Evolutionary conservation across 2,888 invertebrate genomes (phyloP).

Genomic region (Nomada flava): DNA sequence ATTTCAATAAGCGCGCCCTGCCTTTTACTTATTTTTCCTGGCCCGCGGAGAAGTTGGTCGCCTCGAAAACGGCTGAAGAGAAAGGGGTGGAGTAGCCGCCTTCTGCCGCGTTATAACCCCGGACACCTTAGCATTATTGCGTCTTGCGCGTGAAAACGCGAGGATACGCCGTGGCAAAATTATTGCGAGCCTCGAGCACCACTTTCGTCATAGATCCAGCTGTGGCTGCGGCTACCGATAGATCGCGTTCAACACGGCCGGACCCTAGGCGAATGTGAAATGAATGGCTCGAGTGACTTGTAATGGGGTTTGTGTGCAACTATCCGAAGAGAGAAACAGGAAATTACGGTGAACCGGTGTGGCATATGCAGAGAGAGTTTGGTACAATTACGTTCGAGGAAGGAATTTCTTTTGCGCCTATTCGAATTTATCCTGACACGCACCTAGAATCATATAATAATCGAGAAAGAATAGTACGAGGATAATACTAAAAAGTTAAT

Average conservation of each 20-base stretch:
- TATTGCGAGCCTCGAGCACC: constrained; percentile 38
- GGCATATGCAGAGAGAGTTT: neutral
- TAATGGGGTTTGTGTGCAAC: neutral
- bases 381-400: no score
- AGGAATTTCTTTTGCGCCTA: no score
- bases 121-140: constrained; percentile 79
- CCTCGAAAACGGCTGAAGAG: constrained; percentile 5
- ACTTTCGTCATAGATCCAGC: constrained; percentile 49
- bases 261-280: constrained; percentile 5
- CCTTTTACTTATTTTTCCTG: constrained; percentile 66
- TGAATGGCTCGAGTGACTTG: neutral
- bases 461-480: no score
- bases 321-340: neutral
- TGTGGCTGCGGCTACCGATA: constrained; percentile 47
- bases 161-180: constrained; percentile 33
- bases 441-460: no score
- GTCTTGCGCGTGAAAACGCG: constrained; percentile 68
- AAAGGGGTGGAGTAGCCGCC: constrained; percentile 51
- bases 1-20: constrained; percentile 78
- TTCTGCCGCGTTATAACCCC: constrained; percentile 63
- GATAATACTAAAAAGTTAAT: no score
- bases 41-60: constrained; percentile 39
- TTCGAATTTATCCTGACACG: no score
- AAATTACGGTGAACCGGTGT: neutral
- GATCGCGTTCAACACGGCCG: constrained; percentile 6